phyloP scores from a whole-genome alignment of 2,113 vertebrate species.

The Motacilla alba region DNA sequence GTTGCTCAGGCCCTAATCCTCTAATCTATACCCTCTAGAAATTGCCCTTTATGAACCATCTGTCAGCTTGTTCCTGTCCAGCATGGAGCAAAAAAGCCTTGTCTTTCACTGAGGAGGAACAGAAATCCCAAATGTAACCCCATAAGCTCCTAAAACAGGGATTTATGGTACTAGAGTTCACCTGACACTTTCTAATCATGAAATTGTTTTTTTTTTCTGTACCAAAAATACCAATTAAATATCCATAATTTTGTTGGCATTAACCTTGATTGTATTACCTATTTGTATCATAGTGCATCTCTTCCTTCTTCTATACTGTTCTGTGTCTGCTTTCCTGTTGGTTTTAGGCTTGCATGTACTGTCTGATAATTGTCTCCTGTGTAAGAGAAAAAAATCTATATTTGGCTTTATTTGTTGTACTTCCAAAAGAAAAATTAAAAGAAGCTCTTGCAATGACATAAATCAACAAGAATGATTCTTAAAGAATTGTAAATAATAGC shows the following conservation, averaged over 20 bases:
- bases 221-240: not conserved
- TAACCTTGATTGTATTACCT: not conserved
- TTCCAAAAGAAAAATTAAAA: constrained; percentile 3
- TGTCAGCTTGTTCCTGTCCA: not conserved
- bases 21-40: not conserved
- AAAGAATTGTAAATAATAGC: not conserved
- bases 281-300: not conserved
- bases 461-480: not conserved
- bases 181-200: not conserved
- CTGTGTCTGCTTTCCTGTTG: not conserved
- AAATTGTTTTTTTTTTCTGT: too few species aligned
- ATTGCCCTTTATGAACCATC: not conserved
- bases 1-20: not conserved
- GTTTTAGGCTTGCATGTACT: not conserved
- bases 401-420: not conserved
- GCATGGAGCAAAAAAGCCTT: not conserved
- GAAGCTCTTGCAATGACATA: not conserved
- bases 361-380: not conserved
- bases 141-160: not conserved
- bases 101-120: not conserved
- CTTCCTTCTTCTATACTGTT: not conserved
- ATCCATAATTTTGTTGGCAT: not conserved
- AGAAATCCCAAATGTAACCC: not conserved
- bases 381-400: not conserved
- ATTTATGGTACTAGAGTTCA: not conserved